These are phyloP conservation scores for Calyptommatus sinebrachiatus DNA, from an alignment of 2,113 vertebrate species.

Conservation along the genomic window DNA sequence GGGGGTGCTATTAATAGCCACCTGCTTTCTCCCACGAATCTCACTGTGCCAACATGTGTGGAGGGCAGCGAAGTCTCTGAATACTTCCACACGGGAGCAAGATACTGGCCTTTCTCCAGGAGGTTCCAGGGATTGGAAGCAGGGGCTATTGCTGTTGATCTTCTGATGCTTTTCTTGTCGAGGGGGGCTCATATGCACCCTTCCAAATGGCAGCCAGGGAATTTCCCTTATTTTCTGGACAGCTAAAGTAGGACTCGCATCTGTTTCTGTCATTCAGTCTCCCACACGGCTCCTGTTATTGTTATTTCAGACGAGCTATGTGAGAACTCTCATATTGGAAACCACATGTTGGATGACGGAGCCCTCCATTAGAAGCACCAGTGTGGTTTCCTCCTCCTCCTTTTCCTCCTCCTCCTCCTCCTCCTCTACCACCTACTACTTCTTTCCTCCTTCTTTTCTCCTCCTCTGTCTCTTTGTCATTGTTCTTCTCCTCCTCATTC, in stretches of 20 bases:
- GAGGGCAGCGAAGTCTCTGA: too few species aligned
- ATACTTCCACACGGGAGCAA: not conserved
- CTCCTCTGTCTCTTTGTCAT: too few species aligned
- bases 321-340: not conserved
- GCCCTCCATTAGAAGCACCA: not conserved
- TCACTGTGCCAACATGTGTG: not conserved
- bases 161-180: not conserved
- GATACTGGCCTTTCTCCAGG: not conserved
- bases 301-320: not conserved
- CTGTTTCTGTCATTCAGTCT: constrained; percentile 1
- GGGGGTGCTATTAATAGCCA: not conserved
- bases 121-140: not conserved
- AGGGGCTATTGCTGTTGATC: too few species aligned
- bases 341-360: too few species aligned
- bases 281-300: not conserved
- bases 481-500: too few species aligned
- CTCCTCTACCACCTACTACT: not conserved
- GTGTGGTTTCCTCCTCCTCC: too few species aligned
- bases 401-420: too few species aligned
- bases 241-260: not conserved
- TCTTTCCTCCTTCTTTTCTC: too few species aligned
- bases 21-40: not conserved
- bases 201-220: too few species aligned
- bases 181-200: not conserved
- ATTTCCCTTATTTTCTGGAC: not conserved